These are phyloP conservation scores for Brachirus orientalis DNA, from an alignment of 2,113 vertebrate species.

Conservation along the genomic window DNA sequence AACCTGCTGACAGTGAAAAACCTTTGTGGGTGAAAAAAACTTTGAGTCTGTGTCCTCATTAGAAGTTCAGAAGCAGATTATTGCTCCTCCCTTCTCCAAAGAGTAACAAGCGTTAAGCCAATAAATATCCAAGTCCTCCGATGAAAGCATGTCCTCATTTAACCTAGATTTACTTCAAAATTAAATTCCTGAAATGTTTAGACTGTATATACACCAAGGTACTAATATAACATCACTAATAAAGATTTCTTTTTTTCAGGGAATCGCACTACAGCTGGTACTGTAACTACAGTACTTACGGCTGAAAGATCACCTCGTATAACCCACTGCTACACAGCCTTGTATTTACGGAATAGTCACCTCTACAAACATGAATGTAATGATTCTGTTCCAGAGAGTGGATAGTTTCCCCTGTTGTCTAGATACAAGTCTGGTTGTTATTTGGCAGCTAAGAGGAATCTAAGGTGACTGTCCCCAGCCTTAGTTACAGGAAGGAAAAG, in stretches of 20 bases:
- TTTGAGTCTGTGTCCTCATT: conserved; percentile 45
- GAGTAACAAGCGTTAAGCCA: conserved; percentile 65
- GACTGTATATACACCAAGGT: conserved; percentile 35
- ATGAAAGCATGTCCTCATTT: conserved; percentile 54
- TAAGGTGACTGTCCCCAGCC: conserved; percentile 39
- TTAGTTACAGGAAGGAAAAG: conserved; percentile 55
- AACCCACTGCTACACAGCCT: conserved; percentile 24
- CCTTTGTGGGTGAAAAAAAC: conserved; percentile 57
- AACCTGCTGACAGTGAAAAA: conserved; percentile 57
- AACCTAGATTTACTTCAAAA: conserved; percentile 51
- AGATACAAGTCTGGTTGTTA: conserved; percentile 59
- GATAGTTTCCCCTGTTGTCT: conserved; percentile 73
- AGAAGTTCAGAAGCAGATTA: conserved; percentile 51
- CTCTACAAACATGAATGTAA: conserved; percentile 49
- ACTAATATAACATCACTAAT: conserved; percentile 19
- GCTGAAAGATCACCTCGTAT: conserved; percentile 32
- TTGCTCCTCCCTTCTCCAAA: conserved; percentile 46
- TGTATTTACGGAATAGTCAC: conserved; percentile 34
- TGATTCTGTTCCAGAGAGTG: conserved; percentile 22
- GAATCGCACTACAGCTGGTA: conserved; percentile 24
- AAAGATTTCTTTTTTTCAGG: conserved; percentile 5
- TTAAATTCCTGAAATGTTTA: conserved; percentile 63
- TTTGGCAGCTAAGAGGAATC: conserved; percentile 38
- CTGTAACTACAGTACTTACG: conserved; percentile 37
- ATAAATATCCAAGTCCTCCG: conserved; percentile 56